phyloP scores from a whole-genome alignment of 2,888 invertebrate genomes.

The Agriopis leucophaearia region DNA sequence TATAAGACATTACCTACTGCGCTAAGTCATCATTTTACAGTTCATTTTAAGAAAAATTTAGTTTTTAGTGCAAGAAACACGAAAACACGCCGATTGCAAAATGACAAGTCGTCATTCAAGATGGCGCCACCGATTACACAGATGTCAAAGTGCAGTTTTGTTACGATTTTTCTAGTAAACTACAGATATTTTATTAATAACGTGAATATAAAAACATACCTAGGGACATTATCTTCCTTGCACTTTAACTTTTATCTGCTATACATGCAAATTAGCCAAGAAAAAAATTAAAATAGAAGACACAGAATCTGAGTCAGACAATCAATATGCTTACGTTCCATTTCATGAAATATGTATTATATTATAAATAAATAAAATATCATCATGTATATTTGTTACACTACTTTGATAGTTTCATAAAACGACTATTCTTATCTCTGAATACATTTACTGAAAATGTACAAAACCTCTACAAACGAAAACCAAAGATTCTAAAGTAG shows the following conservation, averaged over 20 bases:
- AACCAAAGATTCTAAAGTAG: neutral
- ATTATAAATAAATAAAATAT: too few relatives aligned
- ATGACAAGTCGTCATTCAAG: constrained; percentile 58
- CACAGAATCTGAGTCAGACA: constrained; percentile 58
- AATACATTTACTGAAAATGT: too few relatives aligned
- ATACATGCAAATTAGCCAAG: constrained; percentile 33
- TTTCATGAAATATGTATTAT: constrained; percentile 21
- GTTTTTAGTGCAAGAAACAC: constrained; percentile 37
- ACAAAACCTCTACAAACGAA: too few relatives aligned
- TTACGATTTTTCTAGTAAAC: constrained; percentile 45
- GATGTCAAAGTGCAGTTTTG: constrained; percentile 68
- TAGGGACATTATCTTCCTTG: constrained; percentile 64
- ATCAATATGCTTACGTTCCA: constrained; percentile 57
- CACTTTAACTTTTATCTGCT: constrained; percentile 38
- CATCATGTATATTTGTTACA: too few relatives aligned
- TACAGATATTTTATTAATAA: constrained; percentile 26
- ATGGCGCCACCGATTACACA: constrained; percentile 73
- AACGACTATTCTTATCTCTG: too few relatives aligned
- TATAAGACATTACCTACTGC: neutral
- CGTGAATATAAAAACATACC: constrained; percentile 62
- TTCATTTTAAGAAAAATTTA: constrained; percentile 21
- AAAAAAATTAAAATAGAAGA: constrained; percentile 52
- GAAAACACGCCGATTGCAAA: constrained; percentile 53
- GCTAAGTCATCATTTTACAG: constrained; percentile 26
- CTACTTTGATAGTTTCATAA: too few relatives aligned